Base-by-base conservation (phyloP, 2,797 vertebrate species). In the Helicolenus hilgendorfi region DNA sequence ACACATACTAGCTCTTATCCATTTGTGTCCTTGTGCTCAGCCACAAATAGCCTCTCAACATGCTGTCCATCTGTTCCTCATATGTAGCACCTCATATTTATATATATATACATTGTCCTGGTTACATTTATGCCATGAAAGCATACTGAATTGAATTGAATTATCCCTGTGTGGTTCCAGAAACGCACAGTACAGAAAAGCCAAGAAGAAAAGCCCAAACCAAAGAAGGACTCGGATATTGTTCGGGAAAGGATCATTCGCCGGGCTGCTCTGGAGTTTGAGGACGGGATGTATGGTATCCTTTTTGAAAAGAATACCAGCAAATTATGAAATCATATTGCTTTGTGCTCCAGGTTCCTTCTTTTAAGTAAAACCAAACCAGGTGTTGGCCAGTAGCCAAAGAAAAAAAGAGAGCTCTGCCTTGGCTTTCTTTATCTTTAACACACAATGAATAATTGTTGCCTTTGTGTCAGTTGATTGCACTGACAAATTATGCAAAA, bases 281-380 rank as follows among this genome's bases (percentile, higher is more conserved):
- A 99, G 72, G 98, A 99, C 15, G 99, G 99, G 92, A 99, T 99
- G 99, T 99, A 99, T 72, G 99, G 99, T 99, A 99, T 98, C 98
- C 98, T 99, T 98, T 69, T 3, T 41, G 38, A 80, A 35, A 73
- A 26, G 14, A 72, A 58, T 4, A 10, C 22, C 58, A 75, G 27
- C 20, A 33, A 62, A 78, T 79, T 4, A 62, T 3, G 5, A 15
- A 81, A 27, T 67, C 18, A n/a, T 22, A 53, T 41, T 53, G 20
- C 36, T 45, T 33, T 81, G 3, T 49, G 10, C 15, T 67, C 3
- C 27, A n/a, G 38, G 5, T 55, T 53, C 55, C 5, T 77, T 4
- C 15, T 13, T 82, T 71, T 35, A 18, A 29, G n/a, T 73, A 55
- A 74, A 83, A 24, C 10, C 33, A 56, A 60, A 72, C 5, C 63